Conservation (phyloP, 2,113 vertebrate species). For the Catagonus wagneri region DNA sequence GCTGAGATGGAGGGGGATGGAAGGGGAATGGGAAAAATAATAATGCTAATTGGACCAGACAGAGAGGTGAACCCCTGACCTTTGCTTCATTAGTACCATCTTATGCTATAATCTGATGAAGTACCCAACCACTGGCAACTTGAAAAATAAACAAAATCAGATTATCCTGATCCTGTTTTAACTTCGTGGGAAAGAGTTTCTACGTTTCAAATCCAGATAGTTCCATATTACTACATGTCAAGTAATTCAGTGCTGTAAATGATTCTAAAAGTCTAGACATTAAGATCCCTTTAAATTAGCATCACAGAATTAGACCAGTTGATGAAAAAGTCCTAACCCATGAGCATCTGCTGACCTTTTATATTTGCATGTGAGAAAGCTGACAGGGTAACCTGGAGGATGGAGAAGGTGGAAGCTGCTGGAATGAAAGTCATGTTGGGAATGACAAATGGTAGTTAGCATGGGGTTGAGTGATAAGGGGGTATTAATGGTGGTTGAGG, state of each 20-base stretch:
- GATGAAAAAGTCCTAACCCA: neutral
- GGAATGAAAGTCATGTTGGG: neutral
- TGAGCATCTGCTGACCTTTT: neutral
- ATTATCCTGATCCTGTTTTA: slow-evolving; percentile 40
- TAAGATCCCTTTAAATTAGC: neutral
- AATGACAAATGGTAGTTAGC: neutral
- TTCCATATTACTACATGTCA: neutral
- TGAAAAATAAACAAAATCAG: slow-evolving; percentile 34
- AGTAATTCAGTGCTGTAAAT: neutral
- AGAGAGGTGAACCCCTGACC: slow-evolving; percentile 48
- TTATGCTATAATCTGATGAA: slow-evolving; percentile 39
- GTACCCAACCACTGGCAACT: neutral
- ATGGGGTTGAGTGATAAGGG: neutral
- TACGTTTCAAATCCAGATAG: neutral
- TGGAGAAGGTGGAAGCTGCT: neutral
- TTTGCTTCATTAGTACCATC: neutral
- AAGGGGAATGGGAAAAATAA: neutral
- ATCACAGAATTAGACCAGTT: neutral
- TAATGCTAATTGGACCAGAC: slow-evolving; percentile 23
- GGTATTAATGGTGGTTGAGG: neutral
- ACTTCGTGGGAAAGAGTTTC: slow-evolving; percentile 32
- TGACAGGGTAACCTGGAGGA: neutral
- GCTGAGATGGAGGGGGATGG: neutral
- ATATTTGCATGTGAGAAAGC: neutral
- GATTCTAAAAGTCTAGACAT: neutral